Evolutionary conservation across 2,888 invertebrate genomes (phyloP).

Genomic region (Noctua fimbriata): DNA sequence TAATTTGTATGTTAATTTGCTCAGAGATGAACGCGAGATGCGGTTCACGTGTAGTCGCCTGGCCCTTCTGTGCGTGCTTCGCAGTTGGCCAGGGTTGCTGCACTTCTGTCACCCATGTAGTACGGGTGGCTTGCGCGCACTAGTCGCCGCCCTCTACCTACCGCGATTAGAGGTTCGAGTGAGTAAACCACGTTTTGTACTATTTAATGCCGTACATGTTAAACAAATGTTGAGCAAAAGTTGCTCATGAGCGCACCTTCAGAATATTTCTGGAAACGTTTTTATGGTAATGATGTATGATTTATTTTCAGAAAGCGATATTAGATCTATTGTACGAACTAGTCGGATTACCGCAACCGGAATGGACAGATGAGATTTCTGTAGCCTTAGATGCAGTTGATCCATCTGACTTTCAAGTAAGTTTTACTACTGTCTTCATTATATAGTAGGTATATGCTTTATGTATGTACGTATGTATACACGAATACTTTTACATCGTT

Average conservation of each 20-base stretch:
- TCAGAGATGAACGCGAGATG: conserved; percentile 94
- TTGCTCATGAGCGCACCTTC: neutral
- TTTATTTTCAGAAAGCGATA: conserved; percentile 94
- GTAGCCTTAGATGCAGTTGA: conserved; percentile 97
- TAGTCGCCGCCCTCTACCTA: conserved; percentile 95
- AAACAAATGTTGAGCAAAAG: neutral
- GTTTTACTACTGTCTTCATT: conserved; percentile 32
- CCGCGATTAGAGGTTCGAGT: conserved; percentile 97
- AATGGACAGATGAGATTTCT: conserved; percentile 98
- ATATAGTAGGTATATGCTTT: neutral
- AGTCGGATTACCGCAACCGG: conserved; percentile 96
- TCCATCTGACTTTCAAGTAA: conserved; percentile 94
- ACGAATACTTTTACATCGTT: too few relatives aligned
- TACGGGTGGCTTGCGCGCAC: conserved; percentile 93
- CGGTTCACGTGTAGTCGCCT: conserved; percentile 96
- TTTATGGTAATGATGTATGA: neutral
- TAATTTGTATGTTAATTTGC: conserved; percentile 1
- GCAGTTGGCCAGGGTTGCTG: conserved; percentile 97
- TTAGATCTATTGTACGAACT: conserved; percentile 97
- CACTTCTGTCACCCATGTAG: conserved; percentile 96
- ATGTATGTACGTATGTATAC: neutral
- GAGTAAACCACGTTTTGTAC: conserved; percentile 80
- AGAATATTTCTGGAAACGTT: neutral
- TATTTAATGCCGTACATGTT: neutral
- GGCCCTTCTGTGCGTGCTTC: conserved; percentile 95